Conservation (phyloP, 1,140 invertebrate genomes). For the Heliconius hermathena region DNA sequence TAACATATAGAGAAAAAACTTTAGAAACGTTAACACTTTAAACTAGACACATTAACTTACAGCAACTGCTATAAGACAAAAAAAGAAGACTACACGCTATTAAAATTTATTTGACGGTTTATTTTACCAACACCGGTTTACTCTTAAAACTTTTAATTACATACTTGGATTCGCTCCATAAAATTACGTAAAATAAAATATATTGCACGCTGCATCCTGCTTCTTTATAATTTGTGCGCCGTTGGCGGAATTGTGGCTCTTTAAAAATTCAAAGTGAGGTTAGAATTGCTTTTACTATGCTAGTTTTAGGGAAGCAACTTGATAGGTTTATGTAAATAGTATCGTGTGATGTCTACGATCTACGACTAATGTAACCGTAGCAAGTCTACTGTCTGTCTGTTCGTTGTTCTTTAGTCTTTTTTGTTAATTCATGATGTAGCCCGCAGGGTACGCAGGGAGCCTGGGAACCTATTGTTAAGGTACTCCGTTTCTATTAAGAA, state of each 20-base stretch:
- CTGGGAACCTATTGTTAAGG: too few relatives aligned
- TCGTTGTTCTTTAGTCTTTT: not conserved
- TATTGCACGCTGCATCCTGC: slow-evolving; percentile 24
- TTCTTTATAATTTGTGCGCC: slow-evolving; percentile 23
- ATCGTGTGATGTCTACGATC: not conserved
- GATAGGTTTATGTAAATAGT: slow-evolving; percentile 1
- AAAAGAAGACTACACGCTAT: slow-evolving; percentile 33
- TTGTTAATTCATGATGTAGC: too few relatives aligned
- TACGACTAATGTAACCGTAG: not conserved
- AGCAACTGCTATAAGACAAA: slow-evolving; percentile 24
- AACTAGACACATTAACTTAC: slow-evolving; percentile 25
- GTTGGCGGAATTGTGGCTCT: slow-evolving; percentile 3
- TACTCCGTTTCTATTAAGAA: too few relatives aligned
- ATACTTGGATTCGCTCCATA: slow-evolving; percentile 36
- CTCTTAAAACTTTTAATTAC: slow-evolving; percentile 43
- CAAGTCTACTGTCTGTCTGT: not conserved
- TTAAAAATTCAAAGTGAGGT: slow-evolving; percentile 1
- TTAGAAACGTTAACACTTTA: slow-evolving; percentile 20
- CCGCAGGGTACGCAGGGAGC: too few relatives aligned
- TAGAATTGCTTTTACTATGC: slow-evolving; percentile 2
- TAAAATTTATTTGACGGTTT: slow-evolving; percentile 41
- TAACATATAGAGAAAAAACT: not conserved
- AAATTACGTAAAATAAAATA: slow-evolving; percentile 36
- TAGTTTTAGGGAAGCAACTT: not conserved
- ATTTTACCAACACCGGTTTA: slow-evolving; percentile 38